phyloP scores from a whole-genome alignment of 2,888 invertebrate genomes.

The Punctoribates punctum region DNA sequence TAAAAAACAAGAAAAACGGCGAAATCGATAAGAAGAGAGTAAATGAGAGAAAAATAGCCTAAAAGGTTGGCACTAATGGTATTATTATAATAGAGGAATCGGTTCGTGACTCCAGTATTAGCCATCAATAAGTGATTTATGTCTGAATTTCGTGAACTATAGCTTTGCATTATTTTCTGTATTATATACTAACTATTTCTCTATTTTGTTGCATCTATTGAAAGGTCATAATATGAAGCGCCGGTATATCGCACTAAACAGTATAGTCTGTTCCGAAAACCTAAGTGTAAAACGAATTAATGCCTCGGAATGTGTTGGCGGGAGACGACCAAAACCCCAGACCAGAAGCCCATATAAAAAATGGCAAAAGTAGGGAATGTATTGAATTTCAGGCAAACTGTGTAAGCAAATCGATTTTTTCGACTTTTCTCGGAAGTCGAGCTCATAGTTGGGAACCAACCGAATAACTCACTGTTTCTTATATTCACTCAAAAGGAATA shows the following conservation, averaged over 20 bases:
- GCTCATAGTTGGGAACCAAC: not conserved
- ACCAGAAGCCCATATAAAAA: not conserved
- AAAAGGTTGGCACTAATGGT: conserved; percentile 33
- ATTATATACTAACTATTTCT: conserved; percentile 7
- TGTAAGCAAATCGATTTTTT: conserved; percentile 20
- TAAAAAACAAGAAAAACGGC: not conserved
- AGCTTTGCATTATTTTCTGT: conserved; percentile 28
- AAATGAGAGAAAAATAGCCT: conserved; percentile 28
- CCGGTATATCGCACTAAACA: not conserved
- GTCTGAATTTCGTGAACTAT: conserved; percentile 25
- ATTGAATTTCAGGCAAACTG: conserved; percentile 3
- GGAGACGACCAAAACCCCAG: conserved; percentile 9
- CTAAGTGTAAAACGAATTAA: conserved; percentile 31
- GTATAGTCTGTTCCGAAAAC: not conserved
- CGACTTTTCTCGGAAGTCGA: conserved; percentile 6
- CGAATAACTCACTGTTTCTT: conserved; percentile 10
- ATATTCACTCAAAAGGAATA: not conserved
- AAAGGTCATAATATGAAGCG: conserved; percentile 9
- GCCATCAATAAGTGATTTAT: conserved; percentile 38
- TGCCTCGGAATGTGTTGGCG: conserved; percentile 9
- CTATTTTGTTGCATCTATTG: not conserved
- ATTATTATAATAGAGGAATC: conserved; percentile 30
- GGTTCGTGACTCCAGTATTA: conserved; percentile 34
- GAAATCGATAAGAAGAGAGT: conserved; percentile 1
- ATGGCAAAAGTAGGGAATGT: not conserved